Evolutionary conservation across 2,113 vertebrate species (phyloP), one percentile per base, ranked within the genome.

Genomic region (Epinephelus moara): DNA sequence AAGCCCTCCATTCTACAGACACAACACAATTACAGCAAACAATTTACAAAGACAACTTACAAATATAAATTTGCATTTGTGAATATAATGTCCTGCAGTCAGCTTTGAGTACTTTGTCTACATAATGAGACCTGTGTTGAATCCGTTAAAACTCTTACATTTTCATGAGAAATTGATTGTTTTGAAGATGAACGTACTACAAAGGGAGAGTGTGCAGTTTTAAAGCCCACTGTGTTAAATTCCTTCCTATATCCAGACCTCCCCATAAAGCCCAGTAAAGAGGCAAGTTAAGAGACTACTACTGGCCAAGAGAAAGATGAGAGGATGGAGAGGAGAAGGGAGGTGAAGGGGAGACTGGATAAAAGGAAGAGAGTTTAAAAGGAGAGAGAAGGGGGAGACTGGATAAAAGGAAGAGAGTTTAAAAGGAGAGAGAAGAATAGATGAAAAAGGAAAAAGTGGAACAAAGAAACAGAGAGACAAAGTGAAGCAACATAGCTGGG

Each of bases 291-390:
- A 1, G 15, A 10, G 61, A 30, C 37, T 42, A 27, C 56, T 42
- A 27, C n/a, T 42, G 73, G 73, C 61, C 27, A n/a, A 61, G 67
- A 69, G 42, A 78, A 25, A 37, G 21, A 27, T 3, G 59, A 55
- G n/a, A 19, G 25, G n/a, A 69, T 12, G 7, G 27, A 17, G 4
- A 60, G 53, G 30, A 2, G 17, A 18, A 17, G 6, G 17, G 42
- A 67, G 52, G 27, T 63, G 8, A 21, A n/a, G 9, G n/a, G 27
- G 56, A 70, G 21, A n/a, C 17, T 9, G 4, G 8, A 78, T 11
- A 60, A 37, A 50, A 59, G 18, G 25, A 73, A 33, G 12, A 45
- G 1, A 7, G 33, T 37, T 6, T 6, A 37, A 37, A 67, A 77
- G 37, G 11, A 5, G 8, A 53, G 17, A 27, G 57, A 27, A 45